A percentile compares a stretch with the other conserved stretches of the same genome.
These are phyloP conservation scores for Xenopus tropicalis DNA, from an alignment of 2,113 vertebrate species.

Conservation along the genomic window DNA sequence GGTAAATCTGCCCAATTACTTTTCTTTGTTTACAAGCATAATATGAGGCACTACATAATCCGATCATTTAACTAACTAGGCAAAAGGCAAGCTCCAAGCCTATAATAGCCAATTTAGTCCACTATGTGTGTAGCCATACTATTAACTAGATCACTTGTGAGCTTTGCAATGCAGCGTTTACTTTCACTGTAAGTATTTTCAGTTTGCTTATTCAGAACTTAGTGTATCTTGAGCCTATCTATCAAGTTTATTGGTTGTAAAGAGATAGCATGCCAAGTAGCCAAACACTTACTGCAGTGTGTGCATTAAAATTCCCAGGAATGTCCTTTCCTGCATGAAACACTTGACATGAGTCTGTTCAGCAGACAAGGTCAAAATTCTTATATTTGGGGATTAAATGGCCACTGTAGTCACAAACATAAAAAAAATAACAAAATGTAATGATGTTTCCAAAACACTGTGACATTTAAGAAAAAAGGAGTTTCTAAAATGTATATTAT, in stretches of 20 bases:
- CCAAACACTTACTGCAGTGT: constrained; percentile 1
- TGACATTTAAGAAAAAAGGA: no score
- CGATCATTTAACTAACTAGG: no score
- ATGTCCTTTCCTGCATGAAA: not conserved
- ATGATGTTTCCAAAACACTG: not conserved
- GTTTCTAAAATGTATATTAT: no score
- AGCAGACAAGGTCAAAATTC: constrained; percentile 5
- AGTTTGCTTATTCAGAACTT: not conserved
- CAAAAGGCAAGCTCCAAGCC: no score
- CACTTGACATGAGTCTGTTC: not conserved
- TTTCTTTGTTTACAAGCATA: no score
- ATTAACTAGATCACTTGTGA: no score
- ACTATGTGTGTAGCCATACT: no score
- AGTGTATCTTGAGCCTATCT: not conserved
- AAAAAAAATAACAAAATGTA: not conserved
- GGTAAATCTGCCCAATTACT: not conserved
- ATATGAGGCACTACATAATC: no score
- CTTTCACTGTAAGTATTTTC: not conserved
- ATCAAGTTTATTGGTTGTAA: constrained; percentile 5
- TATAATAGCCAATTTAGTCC: no score
- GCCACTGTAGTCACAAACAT: not conserved
- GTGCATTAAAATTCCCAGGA: not conserved
- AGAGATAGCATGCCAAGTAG: not conserved
- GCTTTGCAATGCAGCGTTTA: not conserved
- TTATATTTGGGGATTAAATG: not conserved